Conservation (phyloP, 2,113 vertebrate species). For the Gavialis gangeticus region DNA sequence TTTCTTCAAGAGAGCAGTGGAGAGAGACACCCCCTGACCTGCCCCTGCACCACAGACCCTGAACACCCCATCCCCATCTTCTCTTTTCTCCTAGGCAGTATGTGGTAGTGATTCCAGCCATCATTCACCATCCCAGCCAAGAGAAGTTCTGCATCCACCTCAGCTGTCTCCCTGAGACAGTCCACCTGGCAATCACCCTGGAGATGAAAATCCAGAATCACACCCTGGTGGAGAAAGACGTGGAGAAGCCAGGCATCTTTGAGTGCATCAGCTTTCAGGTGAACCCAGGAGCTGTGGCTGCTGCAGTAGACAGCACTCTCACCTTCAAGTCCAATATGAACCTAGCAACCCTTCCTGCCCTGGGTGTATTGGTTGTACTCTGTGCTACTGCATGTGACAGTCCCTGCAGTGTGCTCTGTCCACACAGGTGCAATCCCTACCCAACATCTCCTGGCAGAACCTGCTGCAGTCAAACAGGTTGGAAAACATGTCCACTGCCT, state of each 20-base stretch:
- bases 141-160: conserved; percentile 60
- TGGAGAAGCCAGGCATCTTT: conserved; percentile 46
- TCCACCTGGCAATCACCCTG: conserved; percentile 46
- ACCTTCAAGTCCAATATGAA: background rate
- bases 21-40: conserved; percentile 22
- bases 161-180: background rate
- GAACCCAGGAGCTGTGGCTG: background rate
- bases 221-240: conserved; percentile 49
- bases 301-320: background rate
- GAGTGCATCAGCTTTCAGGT: conserved; percentile 56
- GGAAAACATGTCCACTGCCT: background rate
- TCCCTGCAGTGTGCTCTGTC: background rate
- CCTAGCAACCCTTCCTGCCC: background rate
- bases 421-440: background rate
- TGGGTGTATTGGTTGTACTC: background rate
- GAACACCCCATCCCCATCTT: background rate
- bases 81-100: conserved; percentile 45
- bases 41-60: background rate
- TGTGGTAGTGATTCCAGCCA: conserved; percentile 55
- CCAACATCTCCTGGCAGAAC: background rate
- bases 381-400: background rate
- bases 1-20: conserved; percentile 29
- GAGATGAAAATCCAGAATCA: conserved; percentile 25
- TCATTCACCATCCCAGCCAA: conserved; percentile 18
- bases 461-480: background rate